These are phyloP conservation scores for Haliclona indistincta DNA, from an alignment of 37 sponge, comb jelly and placozoan species.

Conservation along the genomic window DNA sequence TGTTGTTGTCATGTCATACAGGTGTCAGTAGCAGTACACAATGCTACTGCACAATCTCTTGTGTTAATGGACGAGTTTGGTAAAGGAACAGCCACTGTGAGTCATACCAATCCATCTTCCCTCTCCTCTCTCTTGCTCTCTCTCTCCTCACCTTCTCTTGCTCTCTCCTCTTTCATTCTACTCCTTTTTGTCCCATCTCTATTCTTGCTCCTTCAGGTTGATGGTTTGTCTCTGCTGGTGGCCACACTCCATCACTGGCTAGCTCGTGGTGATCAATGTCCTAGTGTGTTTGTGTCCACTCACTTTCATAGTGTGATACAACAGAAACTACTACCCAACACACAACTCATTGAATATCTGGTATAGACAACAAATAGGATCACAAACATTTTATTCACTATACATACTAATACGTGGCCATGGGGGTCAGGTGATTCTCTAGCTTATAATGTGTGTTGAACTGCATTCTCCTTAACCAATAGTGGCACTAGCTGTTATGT, in stretches of 20 bases:
- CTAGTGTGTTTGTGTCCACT: conserved; percentile 89
- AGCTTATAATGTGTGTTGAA: too few species aligned
- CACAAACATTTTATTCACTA: background rate
- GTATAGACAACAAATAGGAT: conserved; percentile 16
- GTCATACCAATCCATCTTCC: conserved; percentile 2
- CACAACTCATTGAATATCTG: conserved; percentile 76
- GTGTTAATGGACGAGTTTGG: conserved; percentile 97
- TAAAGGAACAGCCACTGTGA: conserved; percentile 93
- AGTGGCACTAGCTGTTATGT: too few species aligned
- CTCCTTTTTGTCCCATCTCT: background rate
- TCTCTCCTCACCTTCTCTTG: too few species aligned
- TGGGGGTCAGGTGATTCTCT: too few species aligned
- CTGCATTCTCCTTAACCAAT: too few species aligned
- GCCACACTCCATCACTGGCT: conserved; percentile 85
- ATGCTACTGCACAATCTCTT: conserved; percentile 65
- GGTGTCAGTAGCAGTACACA: conserved; percentile 71
- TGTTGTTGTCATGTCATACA: conserved; percentile 5
- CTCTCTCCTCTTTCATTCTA: too few species aligned
- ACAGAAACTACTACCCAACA: conserved; percentile 76
- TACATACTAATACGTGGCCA: too few species aligned
- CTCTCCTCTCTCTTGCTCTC: too few species aligned
- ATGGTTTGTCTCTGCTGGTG: conserved; percentile 84
- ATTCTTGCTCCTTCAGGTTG: too few species aligned
- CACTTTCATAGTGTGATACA: conserved; percentile 91
- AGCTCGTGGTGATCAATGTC: conserved; percentile 58